These are phyloP conservation scores for Cassiopea xamachana DNA, from an alignment of 30 jellyfish, hydroid and myxozoan genomes.

Conservation along the genomic window DNA sequence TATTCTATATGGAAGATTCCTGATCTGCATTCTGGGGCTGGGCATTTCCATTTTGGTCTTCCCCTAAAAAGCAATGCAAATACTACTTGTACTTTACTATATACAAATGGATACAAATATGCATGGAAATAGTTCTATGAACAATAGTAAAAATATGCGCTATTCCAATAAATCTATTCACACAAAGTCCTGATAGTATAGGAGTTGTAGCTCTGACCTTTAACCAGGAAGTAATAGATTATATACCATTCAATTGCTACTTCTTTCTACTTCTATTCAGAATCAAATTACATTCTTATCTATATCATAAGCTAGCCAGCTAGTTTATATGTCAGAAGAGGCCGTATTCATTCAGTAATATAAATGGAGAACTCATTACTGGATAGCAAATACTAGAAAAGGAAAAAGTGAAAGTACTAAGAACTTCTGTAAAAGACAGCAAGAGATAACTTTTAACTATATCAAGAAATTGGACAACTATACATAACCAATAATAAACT, in stretches of 20 bases:
- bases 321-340: too few relatives aligned
- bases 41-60: slow-evolving; percentile 39
- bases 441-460: too few relatives aligned
- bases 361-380: too few relatives aligned
- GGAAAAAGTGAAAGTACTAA: too few relatives aligned
- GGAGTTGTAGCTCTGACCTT: not conserved
- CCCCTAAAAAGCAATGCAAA: not conserved
- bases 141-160: not conserved
- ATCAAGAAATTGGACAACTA: too few relatives aligned
- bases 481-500: too few relatives aligned
- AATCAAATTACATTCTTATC: too few relatives aligned
- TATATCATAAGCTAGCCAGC: too few relatives aligned
- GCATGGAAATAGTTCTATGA: not conserved
- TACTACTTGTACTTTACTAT: not conserved
- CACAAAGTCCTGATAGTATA: not conserved
- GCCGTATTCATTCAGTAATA: too few relatives aligned
- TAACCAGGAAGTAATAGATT: not conserved
- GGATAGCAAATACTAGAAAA: too few relatives aligned
- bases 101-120: not conserved
- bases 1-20: slow-evolving; percentile 78
- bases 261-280: too few relatives aligned
- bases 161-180: not conserved
- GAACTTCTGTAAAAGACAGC: too few relatives aligned
- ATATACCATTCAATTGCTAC: not conserved
- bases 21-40: slow-evolving; percentile 62